Conservation (phyloP, 2,113 vertebrate genomes). For the Zapus hudsonius region DNA sequence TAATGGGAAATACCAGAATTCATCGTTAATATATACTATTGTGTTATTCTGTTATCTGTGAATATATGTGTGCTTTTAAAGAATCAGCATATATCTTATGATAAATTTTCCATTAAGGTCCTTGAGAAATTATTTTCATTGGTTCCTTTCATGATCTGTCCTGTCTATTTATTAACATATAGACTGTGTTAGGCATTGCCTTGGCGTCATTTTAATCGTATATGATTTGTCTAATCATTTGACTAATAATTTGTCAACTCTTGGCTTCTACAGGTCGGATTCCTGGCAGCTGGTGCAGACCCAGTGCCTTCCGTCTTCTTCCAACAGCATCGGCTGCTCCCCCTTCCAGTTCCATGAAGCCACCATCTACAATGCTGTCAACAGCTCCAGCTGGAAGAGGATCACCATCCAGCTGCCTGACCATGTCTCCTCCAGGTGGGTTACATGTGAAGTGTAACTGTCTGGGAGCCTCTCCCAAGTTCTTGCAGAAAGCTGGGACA, state of each 20-base stretch:
- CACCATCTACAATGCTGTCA: slow-evolving; percentile 96
- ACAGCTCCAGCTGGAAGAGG: slow-evolving; percentile 95
- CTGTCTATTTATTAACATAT: not conserved
- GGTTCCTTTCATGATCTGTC: slow-evolving; percentile 21
- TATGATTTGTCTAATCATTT: not conserved
- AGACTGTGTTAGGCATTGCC: not conserved
- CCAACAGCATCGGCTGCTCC: slow-evolving; percentile 97
- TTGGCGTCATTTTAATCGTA: not conserved
- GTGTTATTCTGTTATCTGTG: slow-evolving; percentile 4
- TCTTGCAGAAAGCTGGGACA: not conserved
- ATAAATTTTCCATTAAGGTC: not conserved
- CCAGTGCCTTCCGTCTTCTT: slow-evolving; percentile 96
- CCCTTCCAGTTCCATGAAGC: slow-evolving; percentile 99
- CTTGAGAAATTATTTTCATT: not conserved
- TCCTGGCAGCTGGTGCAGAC: slow-evolving; percentile 97
- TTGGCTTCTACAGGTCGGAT: slow-evolving; percentile 89
- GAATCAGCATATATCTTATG: not conserved
- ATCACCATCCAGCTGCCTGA: slow-evolving; percentile 97
- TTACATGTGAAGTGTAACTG: not conserved
- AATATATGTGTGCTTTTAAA: not conserved
- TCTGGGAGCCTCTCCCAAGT: slow-evolving; percentile 46
- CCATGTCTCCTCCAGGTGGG: slow-evolving; percentile 95
- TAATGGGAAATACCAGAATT: not conserved
- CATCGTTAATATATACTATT: not conserved
- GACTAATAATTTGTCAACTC: no score